Base-by-base conservation (phyloP, 2,888 invertebrate genomes). In the Orthosia cruda region DNA sequence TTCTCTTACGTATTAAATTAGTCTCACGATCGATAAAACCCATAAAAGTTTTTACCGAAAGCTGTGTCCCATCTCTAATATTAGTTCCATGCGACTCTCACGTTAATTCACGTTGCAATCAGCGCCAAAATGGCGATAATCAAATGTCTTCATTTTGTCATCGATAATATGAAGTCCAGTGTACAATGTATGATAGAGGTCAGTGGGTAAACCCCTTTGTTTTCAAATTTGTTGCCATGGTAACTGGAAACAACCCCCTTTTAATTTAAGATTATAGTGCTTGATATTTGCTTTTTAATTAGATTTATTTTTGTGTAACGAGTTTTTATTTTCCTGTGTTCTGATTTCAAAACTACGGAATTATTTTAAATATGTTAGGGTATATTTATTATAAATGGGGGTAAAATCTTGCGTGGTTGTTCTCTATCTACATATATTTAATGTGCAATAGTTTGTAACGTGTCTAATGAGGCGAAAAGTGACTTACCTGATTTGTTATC, bases 181-280 rank as follows among this genome's bases (percentile, higher is more conserved):
- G n/a, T n/a, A n/a, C n/a, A n/a, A n/a, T n/a, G n/a, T n/a, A n/a
- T n/a, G n/a, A n/a, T n/a, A n/a, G n/a, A n/a, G n/a, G n/a, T n/a
- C n/a, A n/a, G n/a, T n/a, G n/a, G n/a, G n/a, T n/a, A n/a, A 72
- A 77, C 77, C 91, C 92, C 92, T 92, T 91, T 93, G 90, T 91
- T 90, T 86, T 83, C 79, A 74, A 72, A 49, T 71, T 58, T 32
- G 89, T 88, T 68, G 65, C 84, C 80, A 88, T 85, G 83, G 88
- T 52, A 80, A 90, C 85, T 63, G 50, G 70, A 80, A 81, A 77
- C 69, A 59, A 67, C 74, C 79, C 83, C 80, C 72, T 69, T 82
- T 72, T 75, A 71, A 77, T 72, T 72, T 81, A 79, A 81, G 65
- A 80, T 78, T 85, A 80, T 54, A 47, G 61, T 75, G 66, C 23